These are phyloP conservation scores for Macaria notata DNA, from an alignment of 2,888 invertebrate genomes.

Conservation along the genomic window DNA sequence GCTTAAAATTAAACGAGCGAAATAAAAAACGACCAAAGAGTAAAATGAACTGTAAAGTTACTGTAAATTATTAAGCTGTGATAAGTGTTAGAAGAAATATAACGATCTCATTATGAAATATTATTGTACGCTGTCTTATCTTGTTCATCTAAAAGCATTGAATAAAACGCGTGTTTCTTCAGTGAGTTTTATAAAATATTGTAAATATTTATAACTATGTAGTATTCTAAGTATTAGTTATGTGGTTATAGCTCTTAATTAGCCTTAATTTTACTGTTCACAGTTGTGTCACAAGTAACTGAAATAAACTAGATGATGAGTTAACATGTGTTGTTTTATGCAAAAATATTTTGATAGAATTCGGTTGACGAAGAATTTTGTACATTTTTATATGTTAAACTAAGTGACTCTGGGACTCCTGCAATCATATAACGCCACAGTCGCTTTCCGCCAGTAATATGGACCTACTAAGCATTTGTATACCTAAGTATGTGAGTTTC, in stretches of 20 bases:
- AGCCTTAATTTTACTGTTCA: slow-evolving; percentile 50
- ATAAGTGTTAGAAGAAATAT: slow-evolving; percentile 58
- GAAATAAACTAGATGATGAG: slow-evolving; percentile 47
- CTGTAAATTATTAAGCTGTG: slow-evolving; percentile 75
- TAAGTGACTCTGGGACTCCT: no score
- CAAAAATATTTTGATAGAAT: no score
- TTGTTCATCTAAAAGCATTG: slow-evolving; percentile 21
- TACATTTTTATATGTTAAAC: no score
- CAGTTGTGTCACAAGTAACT: slow-evolving; percentile 51
- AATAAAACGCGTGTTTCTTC: slow-evolving; percentile 28
- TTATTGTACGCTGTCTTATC: slow-evolving; percentile 26
- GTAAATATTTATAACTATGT: slow-evolving; percentile 44
- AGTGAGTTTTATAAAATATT: slow-evolving; percentile 34
- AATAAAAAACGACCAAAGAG: slow-evolving; percentile 57
- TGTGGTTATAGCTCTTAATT: slow-evolving; percentile 24
- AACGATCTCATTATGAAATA: slow-evolving; percentile 33
- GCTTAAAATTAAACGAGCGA: slow-evolving; percentile 18
- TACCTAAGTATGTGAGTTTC: no score
- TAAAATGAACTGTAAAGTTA: slow-evolving; percentile 55
- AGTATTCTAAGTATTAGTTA: slow-evolving; percentile 22
- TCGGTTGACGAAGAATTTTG: no score
- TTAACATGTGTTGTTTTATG: not conserved
- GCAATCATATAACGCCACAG: no score
- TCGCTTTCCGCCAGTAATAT: no score
- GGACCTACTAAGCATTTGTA: no score